Conservation (phyloP, 2,888 invertebrate genomes). For the Axea sp. region DNA sequence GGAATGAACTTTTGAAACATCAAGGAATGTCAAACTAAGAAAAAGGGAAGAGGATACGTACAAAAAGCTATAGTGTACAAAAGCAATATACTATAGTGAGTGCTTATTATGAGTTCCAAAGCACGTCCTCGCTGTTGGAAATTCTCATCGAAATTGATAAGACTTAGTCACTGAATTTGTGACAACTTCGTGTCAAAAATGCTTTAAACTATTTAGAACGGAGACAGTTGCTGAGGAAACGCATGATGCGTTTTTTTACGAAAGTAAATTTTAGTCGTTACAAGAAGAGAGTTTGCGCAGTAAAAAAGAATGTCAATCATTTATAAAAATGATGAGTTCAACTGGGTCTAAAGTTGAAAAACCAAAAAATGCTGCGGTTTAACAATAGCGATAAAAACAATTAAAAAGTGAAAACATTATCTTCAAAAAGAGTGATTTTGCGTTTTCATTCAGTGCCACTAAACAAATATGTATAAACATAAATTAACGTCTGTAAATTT, state of each 20-base stretch:
- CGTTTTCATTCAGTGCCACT: conserved; percentile 22
- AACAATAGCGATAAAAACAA: conserved; percentile 14
- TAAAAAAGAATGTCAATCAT: conserved; percentile 14
- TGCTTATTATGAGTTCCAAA: conserved; percentile 46
- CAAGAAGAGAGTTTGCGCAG: no score
- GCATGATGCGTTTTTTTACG: not conserved
- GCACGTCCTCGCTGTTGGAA: conserved; percentile 7
- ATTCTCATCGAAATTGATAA: conserved; percentile 32
- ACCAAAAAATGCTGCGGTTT: conserved; percentile 2
- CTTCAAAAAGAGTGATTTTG: conserved; percentile 29
- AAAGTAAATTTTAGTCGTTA: not conserved
- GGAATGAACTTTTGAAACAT: conserved; percentile 29
- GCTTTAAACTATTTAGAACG: conserved; percentile 7
- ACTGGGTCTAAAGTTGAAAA: conserved; percentile 17
- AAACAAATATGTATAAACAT: conserved; percentile 1
- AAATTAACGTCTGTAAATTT: no score
- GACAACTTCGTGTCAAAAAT: conserved; percentile 17
- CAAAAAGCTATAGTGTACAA: conserved; percentile 39
- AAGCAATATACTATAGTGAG: no score
- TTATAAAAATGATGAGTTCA: not conserved
- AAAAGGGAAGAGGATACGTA: conserved; percentile 37
- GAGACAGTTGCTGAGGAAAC: no score
- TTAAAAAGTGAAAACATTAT: conserved; percentile 14
- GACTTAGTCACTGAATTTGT: no score
- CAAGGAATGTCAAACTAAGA: conserved; percentile 31